Conservation (phyloP, 35 echinoderm and acorn worm genomes). For the Amphiura filiformis region DNA sequence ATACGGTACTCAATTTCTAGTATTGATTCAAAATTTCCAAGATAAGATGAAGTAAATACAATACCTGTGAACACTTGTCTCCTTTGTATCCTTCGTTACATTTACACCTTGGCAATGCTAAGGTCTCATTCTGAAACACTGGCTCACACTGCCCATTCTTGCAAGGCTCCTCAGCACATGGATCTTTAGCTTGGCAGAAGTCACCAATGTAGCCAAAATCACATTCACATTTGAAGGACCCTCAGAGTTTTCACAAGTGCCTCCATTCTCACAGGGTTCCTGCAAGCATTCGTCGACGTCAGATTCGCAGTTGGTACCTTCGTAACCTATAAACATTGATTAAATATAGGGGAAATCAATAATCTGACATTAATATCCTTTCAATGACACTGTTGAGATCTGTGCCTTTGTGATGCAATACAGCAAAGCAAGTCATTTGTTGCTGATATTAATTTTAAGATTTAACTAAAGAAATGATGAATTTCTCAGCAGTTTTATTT, state of each 20-base stretch:
- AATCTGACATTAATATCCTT: too few relatives aligned
- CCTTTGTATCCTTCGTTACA: slow-evolving; percentile 56
- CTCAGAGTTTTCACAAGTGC: slow-evolving; percentile 55
- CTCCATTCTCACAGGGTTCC: slow-evolving; percentile 56
- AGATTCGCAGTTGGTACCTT: slow-evolving; percentile 53
- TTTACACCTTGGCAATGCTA: slow-evolving; percentile 1
- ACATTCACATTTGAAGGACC: slow-evolving; percentile 70
- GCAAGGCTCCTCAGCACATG: slow-evolving; percentile 50
- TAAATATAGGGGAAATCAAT: too few relatives aligned
- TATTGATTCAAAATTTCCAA: too few relatives aligned
- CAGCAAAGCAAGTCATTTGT: too few relatives aligned
- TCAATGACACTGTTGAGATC: too few relatives aligned
- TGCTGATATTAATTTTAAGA: too few relatives aligned
- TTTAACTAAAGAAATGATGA: too few relatives aligned
- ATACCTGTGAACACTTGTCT: slow-evolving; percentile 48
- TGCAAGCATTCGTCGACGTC: slow-evolving; percentile 73
- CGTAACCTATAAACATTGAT: slow-evolving; percentile 50
- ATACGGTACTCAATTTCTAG: background rate
- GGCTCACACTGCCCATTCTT: slow-evolving; percentile 56
- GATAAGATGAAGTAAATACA: too few relatives aligned
- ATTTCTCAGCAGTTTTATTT: too few relatives aligned
- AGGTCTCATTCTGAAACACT: background rate
- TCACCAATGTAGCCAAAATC: slow-evolving; percentile 7
- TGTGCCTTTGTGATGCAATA: too few relatives aligned
- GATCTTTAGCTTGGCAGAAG: slow-evolving; percentile 30